Evolutionary conservation across 2,888 invertebrate species (phyloP).

Genomic region (Candidula unifasciata): DNA sequence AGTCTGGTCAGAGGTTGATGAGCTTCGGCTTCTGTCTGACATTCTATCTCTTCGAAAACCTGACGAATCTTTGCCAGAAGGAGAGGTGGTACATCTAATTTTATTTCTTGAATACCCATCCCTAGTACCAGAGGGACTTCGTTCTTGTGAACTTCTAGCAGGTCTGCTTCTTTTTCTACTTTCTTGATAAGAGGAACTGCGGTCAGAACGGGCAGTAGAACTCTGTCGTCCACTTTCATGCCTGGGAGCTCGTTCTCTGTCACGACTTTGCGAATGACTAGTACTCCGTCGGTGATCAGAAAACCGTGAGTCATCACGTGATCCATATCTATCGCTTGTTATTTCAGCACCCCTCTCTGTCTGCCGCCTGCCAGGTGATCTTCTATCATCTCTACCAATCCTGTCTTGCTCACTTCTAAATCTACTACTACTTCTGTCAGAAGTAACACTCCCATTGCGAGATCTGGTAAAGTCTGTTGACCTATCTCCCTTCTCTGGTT

Average conservation of each 20-base stretch:
- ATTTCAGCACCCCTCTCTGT: background rate
- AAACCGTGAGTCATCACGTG: background rate
- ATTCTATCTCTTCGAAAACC: background rate
- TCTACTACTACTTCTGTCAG: too few relatives aligned
- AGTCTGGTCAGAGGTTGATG: constrained; percentile 2
- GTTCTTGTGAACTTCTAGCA: background rate
- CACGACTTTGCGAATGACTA: constrained; percentile 25
- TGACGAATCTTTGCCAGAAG: constrained; percentile 19
- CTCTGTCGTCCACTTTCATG: background rate
- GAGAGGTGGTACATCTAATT: background rate
- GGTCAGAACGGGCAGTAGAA: background rate
- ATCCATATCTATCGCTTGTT: background rate
- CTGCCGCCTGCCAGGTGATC: background rate
- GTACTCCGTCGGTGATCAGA: background rate
- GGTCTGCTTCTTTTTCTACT: background rate
- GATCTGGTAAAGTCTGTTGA: background rate
- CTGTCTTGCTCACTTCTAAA: constrained; percentile 12
- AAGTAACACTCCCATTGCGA: too few relatives aligned
- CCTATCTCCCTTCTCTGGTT: too few relatives aligned
- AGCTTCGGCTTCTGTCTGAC: constrained; percentile 17
- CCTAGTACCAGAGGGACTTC: background rate
- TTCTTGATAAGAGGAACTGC: background rate
- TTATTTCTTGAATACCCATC: constrained; percentile 10
- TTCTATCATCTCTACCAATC: background rate
- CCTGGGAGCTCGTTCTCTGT: background rate